These are phyloP conservation scores for Mesopsocus fuscifrons DNA, from an alignment of 2,888 invertebrate genomes.

Conservation along the genomic window DNA sequence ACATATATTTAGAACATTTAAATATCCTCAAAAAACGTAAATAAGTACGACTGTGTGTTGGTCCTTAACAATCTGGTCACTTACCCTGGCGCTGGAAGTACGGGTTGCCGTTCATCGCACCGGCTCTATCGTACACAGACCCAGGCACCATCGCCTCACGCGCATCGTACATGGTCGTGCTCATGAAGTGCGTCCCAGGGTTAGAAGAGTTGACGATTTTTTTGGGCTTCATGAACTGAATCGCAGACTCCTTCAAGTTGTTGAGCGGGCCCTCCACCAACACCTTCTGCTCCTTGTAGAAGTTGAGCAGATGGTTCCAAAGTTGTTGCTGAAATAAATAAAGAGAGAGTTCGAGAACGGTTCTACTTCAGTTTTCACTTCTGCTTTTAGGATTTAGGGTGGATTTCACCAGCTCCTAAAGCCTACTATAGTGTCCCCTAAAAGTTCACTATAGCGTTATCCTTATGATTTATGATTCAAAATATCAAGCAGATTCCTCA, in stretches of 20 bases:
- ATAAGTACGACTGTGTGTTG: too few relatives aligned
- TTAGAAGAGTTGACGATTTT: conserved; percentile 86
- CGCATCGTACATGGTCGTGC: conserved; percentile 91
- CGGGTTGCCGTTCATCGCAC: conserved; percentile 25
- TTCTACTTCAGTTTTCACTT: too few relatives aligned
- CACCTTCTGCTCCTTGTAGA: conserved; percentile 94
- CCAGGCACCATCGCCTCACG: conserved; percentile 88
- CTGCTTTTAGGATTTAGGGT: too few relatives aligned
- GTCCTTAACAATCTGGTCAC: conserved; percentile 13
- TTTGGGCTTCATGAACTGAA: conserved; percentile 93
- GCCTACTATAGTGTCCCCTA: too few relatives aligned
- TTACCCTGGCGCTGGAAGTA: conserved; percentile 22
- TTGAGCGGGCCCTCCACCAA: conserved; percentile 94
- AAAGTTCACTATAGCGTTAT: too few relatives aligned
- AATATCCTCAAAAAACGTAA: neutral
- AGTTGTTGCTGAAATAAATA: conserved; percentile 49
- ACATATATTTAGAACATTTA: neutral
- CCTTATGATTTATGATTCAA: too few relatives aligned
- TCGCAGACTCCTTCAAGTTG: conserved; percentile 88
- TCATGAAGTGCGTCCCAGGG: conserved; percentile 96
- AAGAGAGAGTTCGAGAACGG: too few relatives aligned
- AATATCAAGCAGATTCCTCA: conserved; percentile 1
- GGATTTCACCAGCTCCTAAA: too few relatives aligned
- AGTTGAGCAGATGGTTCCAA: conserved; percentile 94
- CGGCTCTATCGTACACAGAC: conserved; percentile 73